A percentile compares a stretch with the other conserved stretches of the same genome.
Conservation (phyloP, 1,140 invertebrate genomes). For the Lasioglossum baleicum region DNA sequence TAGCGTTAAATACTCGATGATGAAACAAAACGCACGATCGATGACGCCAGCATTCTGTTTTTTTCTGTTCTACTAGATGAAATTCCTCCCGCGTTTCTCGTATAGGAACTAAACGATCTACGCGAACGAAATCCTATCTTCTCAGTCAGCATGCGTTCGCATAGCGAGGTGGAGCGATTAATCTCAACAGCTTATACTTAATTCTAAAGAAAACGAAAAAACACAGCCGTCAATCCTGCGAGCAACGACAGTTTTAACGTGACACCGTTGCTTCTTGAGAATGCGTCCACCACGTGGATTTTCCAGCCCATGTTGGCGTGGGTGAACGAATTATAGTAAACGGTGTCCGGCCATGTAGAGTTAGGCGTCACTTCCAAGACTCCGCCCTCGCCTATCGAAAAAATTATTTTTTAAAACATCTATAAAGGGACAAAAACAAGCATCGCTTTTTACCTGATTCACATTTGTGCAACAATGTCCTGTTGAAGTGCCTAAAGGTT, state of each 20-base stretch:
- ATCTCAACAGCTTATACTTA: constrained; percentile 29
- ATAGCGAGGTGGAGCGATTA: constrained; percentile 8
- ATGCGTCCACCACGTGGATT: constrained; percentile 90
- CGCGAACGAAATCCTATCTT: background rate
- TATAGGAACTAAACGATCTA: constrained; percentile 7
- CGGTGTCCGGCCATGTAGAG: constrained; percentile 93
- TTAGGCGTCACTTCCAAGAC: constrained; percentile 92
- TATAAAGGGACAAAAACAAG: background rate
- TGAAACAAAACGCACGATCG: background rate
- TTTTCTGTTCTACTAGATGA: background rate
- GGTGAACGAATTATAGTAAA: constrained; percentile 96
- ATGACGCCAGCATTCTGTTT: background rate
- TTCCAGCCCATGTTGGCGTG: constrained; percentile 95
- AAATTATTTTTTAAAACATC: background rate
- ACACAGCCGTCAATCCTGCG: constrained; percentile 41
- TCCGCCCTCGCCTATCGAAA: constrained; percentile 82
- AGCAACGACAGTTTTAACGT: constrained; percentile 41
- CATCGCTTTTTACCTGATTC: constrained; percentile 80
- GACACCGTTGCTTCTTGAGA: constrained; percentile 69
- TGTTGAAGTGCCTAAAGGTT: constrained; percentile 91
- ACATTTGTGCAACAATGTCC: constrained; percentile 85
- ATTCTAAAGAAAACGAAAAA: constrained; percentile 52
- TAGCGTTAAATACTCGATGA: background rate
- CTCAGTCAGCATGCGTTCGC: constrained; percentile 8
- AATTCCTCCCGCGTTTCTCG: background rate